These are phyloP conservation scores for Emydura subglobosa DNA, from an alignment of 2,113 vertebrate species.

Conservation along the genomic window DNA sequence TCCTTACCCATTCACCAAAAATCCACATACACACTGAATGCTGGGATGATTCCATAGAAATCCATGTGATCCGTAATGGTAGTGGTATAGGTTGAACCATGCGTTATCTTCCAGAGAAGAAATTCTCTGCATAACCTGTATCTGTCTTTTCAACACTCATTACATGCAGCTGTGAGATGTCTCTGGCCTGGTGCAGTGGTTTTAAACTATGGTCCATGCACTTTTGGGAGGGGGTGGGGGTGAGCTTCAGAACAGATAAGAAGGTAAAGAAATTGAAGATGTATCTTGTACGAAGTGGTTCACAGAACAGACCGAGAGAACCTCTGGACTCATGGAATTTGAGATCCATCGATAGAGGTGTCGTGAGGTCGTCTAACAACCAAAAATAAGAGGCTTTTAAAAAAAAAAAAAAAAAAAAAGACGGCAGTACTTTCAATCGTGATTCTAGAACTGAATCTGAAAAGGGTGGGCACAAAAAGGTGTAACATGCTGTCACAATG, in stretches of 20 bases:
- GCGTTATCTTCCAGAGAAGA: rapidly evolving
- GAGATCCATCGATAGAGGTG: not conserved
- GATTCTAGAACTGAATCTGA: rapidly evolving
- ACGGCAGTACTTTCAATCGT: not conserved
- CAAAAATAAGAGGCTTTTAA: not conserved
- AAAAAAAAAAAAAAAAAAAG: rapidly evolving
- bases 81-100: rapidly evolving
- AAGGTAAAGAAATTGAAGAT: not conserved
- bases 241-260: not conserved
- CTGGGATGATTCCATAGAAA: rapidly evolving
- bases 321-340: rapidly evolving
- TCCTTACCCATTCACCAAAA: not conserved
- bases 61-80: rapidly evolving
- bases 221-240: rapidly evolving
- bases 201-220: too few relatives aligned
- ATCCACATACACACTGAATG: rapidly evolving
- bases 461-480: not conserved
- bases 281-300: not conserved
- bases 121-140: not conserved
- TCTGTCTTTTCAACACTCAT: not conserved
- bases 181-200: not conserved
- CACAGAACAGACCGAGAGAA: not conserved
- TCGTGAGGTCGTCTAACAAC: rapidly evolving
- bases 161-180: not conserved
- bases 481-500: rapidly evolving